phyloP scores from a whole-genome alignment of 2,113 vertebrate genomes.

The Dicerorhinus sumatrensis region DNA sequence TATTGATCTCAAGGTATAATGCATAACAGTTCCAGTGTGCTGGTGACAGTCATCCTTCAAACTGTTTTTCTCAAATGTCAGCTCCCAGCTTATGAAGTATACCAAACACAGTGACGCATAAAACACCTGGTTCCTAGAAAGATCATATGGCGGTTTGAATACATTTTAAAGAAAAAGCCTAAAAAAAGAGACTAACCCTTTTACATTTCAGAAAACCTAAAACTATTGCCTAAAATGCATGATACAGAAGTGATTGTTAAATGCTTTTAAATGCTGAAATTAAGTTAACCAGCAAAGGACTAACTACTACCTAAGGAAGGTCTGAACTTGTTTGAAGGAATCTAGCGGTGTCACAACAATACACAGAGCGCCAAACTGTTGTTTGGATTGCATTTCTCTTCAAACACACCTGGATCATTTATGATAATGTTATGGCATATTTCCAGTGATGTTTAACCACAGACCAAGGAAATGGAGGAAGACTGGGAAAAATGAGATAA shows the following conservation, averaged over 20 bases:
- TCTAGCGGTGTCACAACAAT: background rate
- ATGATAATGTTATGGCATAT: background rate
- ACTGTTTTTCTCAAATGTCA: constrained; percentile 25
- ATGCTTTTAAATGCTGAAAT: background rate
- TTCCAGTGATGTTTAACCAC: background rate
- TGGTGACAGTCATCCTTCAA: background rate
- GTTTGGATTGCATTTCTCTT: background rate
- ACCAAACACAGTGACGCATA: background rate
- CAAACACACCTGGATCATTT: background rate
- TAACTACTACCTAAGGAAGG: background rate
- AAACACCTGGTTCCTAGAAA: background rate
- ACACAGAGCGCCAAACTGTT: background rate
- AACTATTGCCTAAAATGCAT: background rate
- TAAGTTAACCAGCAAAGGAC: background rate
- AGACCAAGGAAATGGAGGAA: background rate
- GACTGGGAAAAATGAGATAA: background rate
- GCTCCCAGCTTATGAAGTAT: background rate
- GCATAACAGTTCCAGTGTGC: background rate
- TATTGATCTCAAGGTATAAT: background rate
- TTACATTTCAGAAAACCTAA: background rate
- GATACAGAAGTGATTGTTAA: background rate
- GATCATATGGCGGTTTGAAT: background rate
- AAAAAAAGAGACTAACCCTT: background rate
- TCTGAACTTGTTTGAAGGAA: background rate
- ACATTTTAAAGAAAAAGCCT: background rate